Base-by-base conservation (phyloP, 2,888 invertebrate species). In the Conops quadrifasciatus region DNA sequence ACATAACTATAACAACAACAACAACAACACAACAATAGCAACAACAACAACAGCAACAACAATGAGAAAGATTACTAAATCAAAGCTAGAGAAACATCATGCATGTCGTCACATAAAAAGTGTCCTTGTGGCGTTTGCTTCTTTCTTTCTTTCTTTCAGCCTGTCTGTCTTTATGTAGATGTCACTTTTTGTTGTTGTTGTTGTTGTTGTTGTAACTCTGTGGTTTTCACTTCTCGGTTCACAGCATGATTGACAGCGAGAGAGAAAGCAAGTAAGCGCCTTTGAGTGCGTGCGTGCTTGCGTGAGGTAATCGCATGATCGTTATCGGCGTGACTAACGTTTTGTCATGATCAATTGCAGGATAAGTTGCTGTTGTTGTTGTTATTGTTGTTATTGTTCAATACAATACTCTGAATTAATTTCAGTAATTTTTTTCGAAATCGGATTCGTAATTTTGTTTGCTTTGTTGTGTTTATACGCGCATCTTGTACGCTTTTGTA, bases 261-360 rank as follows among this genome's bases (percentile, higher is more conserved):
- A n/a, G n/a, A n/a, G n/a, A n/a, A n/a, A n/a, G n/a, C n/a, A n/a
- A n/a, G n/a, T n/a, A n/a, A n/a, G n/a, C n/a, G n/a, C n/a, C n/a
- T n/a, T n/a, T n/a, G n/a, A 36, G 9, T 65, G 21, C 11, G 30
- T 51, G 56, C 56, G 11, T 28, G 21, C 63, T 30, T 68, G 60
- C 68, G 68, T 68, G 68, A 60, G 68, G 60, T 68, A 68, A 68
- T 68, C 68, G 43, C 51, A 36, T 62, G 68, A 68, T 68, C 36
- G 51, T 51, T 68, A 68, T 68, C 68, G 51, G 68, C 68, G 62
- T 62, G 62, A 62, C 68, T 62, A 62, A 68, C 68, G 49, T 49
- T 36, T 11, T 28, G 30, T 45, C 58, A 58, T 63, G 63, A 63
- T 63, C 63, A 47, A 67, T 67, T 51, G 67, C 51, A 43, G 45